Evolutionary conservation across 2,888 invertebrate species (phyloP).

Genomic region (Cordylochernes scorpioides): DNA sequence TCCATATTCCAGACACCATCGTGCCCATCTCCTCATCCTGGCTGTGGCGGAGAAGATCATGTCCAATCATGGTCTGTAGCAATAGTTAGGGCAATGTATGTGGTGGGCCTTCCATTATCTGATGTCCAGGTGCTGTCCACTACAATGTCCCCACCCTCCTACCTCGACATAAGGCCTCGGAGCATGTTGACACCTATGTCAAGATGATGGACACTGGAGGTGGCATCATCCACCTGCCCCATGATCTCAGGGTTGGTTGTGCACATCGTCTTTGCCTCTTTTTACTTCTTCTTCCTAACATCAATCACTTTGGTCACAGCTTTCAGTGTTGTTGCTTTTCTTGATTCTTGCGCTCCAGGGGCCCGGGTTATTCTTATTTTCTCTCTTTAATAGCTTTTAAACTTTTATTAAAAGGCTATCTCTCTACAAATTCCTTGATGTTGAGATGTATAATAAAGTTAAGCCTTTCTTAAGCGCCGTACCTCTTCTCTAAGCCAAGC

Average conservation of each 20-base stretch:
- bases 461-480: no score
- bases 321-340: no score
- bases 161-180: slow-evolving; percentile 35
- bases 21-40: slow-evolving; percentile 25
- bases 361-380: no score
- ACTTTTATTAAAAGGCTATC: no score
- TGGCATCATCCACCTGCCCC: slow-evolving; percentile 51
- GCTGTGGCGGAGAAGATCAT: slow-evolving; percentile 19
- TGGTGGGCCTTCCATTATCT: background rate
- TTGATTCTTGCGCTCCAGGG: no score
- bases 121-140: slow-evolving; percentile 34
- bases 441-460: no score
- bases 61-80: slow-evolving; percentile 15
- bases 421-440: no score
- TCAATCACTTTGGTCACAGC: no score
- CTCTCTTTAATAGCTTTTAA: no score
- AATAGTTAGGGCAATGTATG: background rate
- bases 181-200: slow-evolving; percentile 32
- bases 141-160: slow-evolving; percentile 40
- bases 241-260: slow-evolving; percentile 44
- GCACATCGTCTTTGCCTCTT: no score
- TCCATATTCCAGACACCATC: slow-evolving; percentile 3
- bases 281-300: no score
- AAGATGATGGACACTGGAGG: slow-evolving; percentile 66
- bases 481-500: no score